These are phyloP conservation scores for Drosophila sucinea DNA, from an alignment of 1,140 invertebrate genomes.

Conservation along the genomic window DNA sequence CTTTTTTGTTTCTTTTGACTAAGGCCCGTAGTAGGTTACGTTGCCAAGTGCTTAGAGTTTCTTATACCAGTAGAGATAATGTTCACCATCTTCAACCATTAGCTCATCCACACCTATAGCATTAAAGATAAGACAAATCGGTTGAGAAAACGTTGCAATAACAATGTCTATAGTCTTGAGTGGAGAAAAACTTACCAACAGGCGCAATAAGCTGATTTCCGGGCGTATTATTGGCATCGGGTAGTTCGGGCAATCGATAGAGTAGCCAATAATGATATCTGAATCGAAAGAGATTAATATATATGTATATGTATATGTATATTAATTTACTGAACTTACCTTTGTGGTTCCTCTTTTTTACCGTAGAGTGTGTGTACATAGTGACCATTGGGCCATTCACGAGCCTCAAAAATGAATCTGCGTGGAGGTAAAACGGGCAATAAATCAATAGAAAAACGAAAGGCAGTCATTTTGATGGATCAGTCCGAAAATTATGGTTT, in stretches of 20 bases:
- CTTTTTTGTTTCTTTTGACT: slow-evolving; percentile 63
- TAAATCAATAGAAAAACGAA: background rate
- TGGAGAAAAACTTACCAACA: slow-evolving; percentile 86
- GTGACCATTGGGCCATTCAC: slow-evolving; percentile 95
- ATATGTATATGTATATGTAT: background rate
- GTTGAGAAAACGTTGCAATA: background rate
- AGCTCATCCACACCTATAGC: slow-evolving; percentile 91
- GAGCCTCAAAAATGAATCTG: slow-evolving; percentile 88
- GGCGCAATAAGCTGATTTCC: slow-evolving; percentile 93
- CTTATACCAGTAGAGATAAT: slow-evolving; percentile 95
- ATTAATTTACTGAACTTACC: slow-evolving; percentile 66
- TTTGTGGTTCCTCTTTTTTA: slow-evolving; percentile 93
- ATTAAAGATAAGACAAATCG: background rate
- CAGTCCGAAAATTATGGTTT: too few species aligned
- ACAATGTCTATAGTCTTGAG: too few species aligned
- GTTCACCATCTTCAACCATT: slow-evolving; percentile 91
- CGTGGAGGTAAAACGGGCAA: background rate
- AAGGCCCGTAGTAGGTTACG: slow-evolving; percentile 59
- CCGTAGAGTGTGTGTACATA: slow-evolving; percentile 94
- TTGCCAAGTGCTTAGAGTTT: slow-evolving; percentile 87
- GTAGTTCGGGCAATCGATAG: slow-evolving; percentile 89
- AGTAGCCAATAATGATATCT: slow-evolving; percentile 93
- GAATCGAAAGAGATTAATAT: background rate
- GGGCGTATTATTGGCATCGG: slow-evolving; percentile 90
- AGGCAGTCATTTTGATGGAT: background rate